Evolutionary conservation across 1,140 invertebrate species (phyloP), one percentile per base, ranked within the genome.

Genomic region (Apis dorsata): DNA sequence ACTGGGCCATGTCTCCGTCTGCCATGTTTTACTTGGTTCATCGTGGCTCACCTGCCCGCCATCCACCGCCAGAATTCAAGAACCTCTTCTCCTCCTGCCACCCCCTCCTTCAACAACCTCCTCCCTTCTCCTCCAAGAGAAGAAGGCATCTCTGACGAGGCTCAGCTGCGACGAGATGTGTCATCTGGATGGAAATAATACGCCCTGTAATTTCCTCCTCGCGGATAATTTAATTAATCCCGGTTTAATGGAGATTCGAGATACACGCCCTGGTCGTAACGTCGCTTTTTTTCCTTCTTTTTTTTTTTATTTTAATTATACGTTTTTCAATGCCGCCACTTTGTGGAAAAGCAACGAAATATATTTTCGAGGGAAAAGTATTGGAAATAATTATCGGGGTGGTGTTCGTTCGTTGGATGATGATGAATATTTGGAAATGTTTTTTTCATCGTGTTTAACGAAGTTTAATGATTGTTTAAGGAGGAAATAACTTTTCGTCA

Each of bases 1-100:
- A 92, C 89, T 91, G 86, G 91, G 91, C 88, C 91, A 91, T 89
- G 87, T 90, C 89, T 90, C 88, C 88, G 87, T 89, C 85, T 90
- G 85, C 79, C 86, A 83, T 7, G 84, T 76, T 83, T 85, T 89
- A 90, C 81, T 77, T 80, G 72, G 85, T 80, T 68, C 84, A 80
- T 84, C 76, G 57, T 77, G 44, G 86, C 69, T 89, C 81, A 89
- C 86, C 84, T 90, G 87, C 73, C 82, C 71, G 60, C 55, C 68
- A 49, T 72, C 53, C 51, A 57, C 69, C 51, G 19, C 70, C 51
- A n/a, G 24, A 62, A 21, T 77, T 65, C 75, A 66, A 77, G 75
- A 65, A 55, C 34, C 34, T 44, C 51, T 57, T n/a, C 24, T 68
- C 66, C 1, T 51, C 63, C n/a, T 24, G 5, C 21, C 44, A 13